These are phyloP conservation scores for Cylindroiulus punctatus DNA, from an alignment of 2,888 invertebrate species.

Conservation along the genomic window DNA sequence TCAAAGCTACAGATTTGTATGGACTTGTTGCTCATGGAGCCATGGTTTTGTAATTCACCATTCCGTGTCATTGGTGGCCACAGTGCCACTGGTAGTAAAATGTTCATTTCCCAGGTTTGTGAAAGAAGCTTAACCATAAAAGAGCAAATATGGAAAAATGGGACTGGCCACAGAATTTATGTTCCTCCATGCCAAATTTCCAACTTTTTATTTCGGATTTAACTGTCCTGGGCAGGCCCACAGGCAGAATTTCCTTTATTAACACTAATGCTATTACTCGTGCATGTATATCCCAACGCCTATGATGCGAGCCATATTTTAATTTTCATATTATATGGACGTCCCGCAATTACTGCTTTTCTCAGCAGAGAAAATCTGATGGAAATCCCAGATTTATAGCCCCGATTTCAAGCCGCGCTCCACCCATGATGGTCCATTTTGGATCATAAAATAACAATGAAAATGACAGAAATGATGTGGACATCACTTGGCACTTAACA, in stretches of 20 bases:
- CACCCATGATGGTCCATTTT: conserved; percentile 50
- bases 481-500: conserved; percentile 48
- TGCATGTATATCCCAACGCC: background rate
- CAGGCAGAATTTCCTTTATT: background rate
- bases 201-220: background rate
- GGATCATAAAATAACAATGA: conserved; percentile 50
- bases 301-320: conserved; percentile 10
- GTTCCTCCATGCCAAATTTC: background rate
- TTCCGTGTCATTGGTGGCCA: too few species aligned
- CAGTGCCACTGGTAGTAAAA: too few species aligned
- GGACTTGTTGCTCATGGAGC: too few species aligned
- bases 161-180: background rate
- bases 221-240: background rate
- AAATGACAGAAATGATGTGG: conserved; percentile 47
- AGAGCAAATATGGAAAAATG: background rate
- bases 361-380: background rate
- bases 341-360: conserved; percentile 1
- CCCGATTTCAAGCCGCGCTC: conserved; percentile 43
- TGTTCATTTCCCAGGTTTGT: background rate
- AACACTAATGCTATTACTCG: background rate
- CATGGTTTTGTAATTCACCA: too few species aligned
- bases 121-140: background rate
- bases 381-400: conserved; percentile 52
- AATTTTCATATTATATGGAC: conserved; percentile 36
- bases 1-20: too few species aligned